Evolutionary conservation across 2,888 invertebrate species (phyloP).

Genomic region (Lamproptera curius): DNA sequence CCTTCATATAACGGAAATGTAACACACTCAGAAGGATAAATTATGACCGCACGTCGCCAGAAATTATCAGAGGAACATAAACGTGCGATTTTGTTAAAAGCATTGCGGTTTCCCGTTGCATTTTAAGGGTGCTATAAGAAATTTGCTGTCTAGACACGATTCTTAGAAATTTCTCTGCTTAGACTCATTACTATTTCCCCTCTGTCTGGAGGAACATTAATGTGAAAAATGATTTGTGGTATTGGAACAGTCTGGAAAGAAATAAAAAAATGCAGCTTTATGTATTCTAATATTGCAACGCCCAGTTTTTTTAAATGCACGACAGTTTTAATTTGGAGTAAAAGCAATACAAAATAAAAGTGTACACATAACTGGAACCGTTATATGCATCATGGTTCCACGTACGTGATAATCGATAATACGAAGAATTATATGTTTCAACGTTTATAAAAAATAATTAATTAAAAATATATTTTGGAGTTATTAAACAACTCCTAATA

Average conservation of each 20-base stretch:
- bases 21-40: too few species aligned
- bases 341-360: not conserved
- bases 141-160: conserved; percentile 22
- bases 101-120: conserved; percentile 31
- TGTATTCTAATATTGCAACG: not conserved
- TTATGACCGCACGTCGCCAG: conserved; percentile 8
- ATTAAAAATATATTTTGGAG: too few species aligned
- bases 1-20: too few species aligned
- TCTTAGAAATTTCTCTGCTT: conserved; percentile 26
- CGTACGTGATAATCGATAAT: too few species aligned
- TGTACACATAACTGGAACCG: too few species aligned
- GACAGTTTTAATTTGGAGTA: not conserved
- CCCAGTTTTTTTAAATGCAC: not conserved
- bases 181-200: conserved; percentile 29
- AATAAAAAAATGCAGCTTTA: not conserved
- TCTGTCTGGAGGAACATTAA: conserved; percentile 8
- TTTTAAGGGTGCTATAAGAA: conserved; percentile 28
- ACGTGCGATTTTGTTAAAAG: conserved; percentile 30
- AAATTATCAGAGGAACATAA: conserved; percentile 20
- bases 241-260: too few species aligned
- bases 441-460: too few species aligned
- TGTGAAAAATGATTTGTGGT: conserved; percentile 1
- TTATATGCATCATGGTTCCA: too few species aligned
- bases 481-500: too few species aligned
- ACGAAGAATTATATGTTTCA: too few species aligned